Evolutionary conservation across 2,113 vertebrate species (phyloP).

Genomic region (Isichthys henryi): DNA sequence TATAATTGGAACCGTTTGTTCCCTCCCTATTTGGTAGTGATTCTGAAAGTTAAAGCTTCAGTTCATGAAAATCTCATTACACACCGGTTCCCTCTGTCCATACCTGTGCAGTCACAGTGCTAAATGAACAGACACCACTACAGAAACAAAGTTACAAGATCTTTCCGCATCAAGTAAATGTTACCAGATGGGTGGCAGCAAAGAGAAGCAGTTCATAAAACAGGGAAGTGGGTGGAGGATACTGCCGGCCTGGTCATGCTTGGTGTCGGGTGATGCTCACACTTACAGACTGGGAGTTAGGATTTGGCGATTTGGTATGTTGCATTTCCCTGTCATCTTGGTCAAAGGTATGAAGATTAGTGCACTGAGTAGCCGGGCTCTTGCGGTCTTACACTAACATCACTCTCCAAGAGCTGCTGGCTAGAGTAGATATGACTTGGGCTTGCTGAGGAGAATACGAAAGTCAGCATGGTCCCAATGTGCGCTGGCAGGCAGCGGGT

Average conservation of each 20-base stretch:
- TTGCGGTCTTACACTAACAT: not conserved
- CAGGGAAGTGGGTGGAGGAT: not conserved
- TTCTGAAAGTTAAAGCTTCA: not conserved
- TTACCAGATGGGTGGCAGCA: not conserved
- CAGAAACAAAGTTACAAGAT: not conserved
- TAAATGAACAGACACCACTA: not conserved
- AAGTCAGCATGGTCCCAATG: not conserved
- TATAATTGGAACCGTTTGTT: not conserved
- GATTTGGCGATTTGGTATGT: not conserved
- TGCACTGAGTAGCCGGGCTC: not conserved
- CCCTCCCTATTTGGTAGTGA: not conserved
- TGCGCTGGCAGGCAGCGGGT: not conserved
- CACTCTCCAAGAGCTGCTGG: not conserved
- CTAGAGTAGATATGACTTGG: not conserved
- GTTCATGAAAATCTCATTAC: not conserved
- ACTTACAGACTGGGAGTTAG: not conserved
- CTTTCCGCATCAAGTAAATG: not conserved
- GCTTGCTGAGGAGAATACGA: not conserved
- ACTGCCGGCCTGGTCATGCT: not conserved
- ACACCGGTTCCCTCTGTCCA: not conserved
- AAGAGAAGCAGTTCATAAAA: not conserved
- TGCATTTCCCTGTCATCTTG: conserved; percentile 29
- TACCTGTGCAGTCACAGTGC: not conserved
- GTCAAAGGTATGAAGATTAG: conserved; percentile 27
- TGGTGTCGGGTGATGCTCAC: not conserved